These are phyloP conservation scores for Spilogale gracilis DNA, from an alignment of 2,113 vertebrate genomes.

Conservation along the genomic window DNA sequence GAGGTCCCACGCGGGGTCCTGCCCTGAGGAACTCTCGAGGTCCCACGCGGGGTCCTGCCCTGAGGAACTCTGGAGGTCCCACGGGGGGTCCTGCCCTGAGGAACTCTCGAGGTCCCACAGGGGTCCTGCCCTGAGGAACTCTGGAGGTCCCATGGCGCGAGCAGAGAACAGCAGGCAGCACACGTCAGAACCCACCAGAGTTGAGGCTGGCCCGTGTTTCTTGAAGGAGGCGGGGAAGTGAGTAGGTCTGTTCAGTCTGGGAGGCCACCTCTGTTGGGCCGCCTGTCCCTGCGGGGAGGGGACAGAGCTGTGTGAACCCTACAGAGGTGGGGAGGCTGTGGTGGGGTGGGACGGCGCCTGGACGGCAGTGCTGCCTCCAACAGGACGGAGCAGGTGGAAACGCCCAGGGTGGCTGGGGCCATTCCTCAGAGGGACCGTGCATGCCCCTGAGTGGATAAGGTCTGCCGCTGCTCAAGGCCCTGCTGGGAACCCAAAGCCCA, in stretches of 20 bases:
- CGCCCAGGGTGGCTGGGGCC: background rate
- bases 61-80: too few species aligned
- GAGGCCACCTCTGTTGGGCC: background rate
- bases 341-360: background rate
- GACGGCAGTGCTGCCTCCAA: background rate
- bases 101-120: too few species aligned
- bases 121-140: background rate
- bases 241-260: background rate
- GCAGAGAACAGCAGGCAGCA: background rate
- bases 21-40: too few species aligned
- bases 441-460: background rate
- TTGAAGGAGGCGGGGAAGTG: background rate
- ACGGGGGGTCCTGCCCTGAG: too few species aligned
- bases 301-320: background rate
- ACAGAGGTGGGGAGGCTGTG: background rate
- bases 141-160: background rate
- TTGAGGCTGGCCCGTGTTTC: background rate
- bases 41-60: too few species aligned
- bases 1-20: too few species aligned
- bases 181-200: background rate
- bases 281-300: background rate
- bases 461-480: background rate
- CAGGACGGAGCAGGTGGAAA: background rate
- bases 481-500: background rate
- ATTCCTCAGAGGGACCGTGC: background rate